Conservation (phyloP, 2,797 vertebrate species). For the Euphonia xanthogaster region DNA sequence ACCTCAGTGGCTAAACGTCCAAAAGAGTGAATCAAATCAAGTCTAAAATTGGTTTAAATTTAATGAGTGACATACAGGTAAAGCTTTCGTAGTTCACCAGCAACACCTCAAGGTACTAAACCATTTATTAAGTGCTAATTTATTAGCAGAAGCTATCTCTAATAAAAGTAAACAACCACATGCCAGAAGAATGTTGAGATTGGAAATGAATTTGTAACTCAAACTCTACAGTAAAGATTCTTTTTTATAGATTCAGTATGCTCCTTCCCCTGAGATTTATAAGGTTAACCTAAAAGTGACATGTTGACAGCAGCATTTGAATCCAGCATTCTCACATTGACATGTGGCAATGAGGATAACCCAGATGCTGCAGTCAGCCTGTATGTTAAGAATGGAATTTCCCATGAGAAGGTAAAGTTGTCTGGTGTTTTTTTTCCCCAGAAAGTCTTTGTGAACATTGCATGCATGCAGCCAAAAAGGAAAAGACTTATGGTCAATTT, state of each 20-base stretch:
- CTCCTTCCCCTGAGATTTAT: not conserved
- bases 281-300: not conserved
- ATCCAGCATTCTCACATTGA: not conserved
- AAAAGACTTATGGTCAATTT: not conserved
- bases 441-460: not conserved
- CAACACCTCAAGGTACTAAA: not conserved
- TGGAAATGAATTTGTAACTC: not conserved
- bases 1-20: not conserved
- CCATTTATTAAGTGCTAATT: not conserved
- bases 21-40: not conserved
- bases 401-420: not conserved
- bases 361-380: not conserved
- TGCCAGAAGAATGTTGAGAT: not conserved
- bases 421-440: rapidly evolving
- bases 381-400: not conserved
- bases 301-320: not conserved
- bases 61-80: not conserved
- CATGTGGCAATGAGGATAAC: not conserved
- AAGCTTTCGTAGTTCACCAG: not conserved
- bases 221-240: not conserved
- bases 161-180: not conserved
- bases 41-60: not conserved
- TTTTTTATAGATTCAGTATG: not conserved
- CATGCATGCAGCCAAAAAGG: rapidly evolving
- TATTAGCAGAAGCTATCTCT: not conserved